These are phyloP conservation scores for Lateolabrax maculatus DNA, from an alignment of 2,797 vertebrate species.

Conservation along the genomic window DNA sequence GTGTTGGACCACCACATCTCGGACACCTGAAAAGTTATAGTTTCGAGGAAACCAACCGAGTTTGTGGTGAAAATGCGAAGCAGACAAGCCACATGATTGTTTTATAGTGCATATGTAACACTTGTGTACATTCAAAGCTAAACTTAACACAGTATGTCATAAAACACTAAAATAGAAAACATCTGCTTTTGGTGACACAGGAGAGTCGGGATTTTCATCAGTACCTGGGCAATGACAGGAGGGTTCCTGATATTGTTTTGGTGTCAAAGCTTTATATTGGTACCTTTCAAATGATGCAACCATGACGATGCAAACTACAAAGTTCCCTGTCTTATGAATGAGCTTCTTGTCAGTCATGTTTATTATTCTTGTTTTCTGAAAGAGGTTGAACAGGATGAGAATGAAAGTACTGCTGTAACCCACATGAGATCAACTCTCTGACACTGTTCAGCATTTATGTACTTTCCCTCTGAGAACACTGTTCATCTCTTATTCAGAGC, in stretches of 20 bases:
- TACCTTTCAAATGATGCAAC: not conserved
- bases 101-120: not conserved
- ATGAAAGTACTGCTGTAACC: not conserved
- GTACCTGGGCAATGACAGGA: too few relatives aligned
- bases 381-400: not conserved
- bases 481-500: slow-evolving; percentile 20
- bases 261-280: not conserved
- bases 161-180: too few relatives aligned
- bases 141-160: too few relatives aligned
- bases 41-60: too few relatives aligned
- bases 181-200: too few relatives aligned
- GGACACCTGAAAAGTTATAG: too few relatives aligned
- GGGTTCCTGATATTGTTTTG: too few relatives aligned
- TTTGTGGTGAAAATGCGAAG: too few relatives aligned
- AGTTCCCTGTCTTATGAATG: not conserved
- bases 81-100: too few relatives aligned
- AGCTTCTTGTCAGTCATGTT: not conserved
- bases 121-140: too few relatives aligned
- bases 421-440: not conserved
- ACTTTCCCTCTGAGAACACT: not conserved
- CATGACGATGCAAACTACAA: not conserved
- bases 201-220: too few relatives aligned
- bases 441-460: not conserved
- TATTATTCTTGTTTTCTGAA: not conserved
- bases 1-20: too few relatives aligned